These are phyloP conservation scores for Sphenopsis melanotis DNA, from an alignment of 2,797 vertebrate species.

Conservation along the genomic window DNA sequence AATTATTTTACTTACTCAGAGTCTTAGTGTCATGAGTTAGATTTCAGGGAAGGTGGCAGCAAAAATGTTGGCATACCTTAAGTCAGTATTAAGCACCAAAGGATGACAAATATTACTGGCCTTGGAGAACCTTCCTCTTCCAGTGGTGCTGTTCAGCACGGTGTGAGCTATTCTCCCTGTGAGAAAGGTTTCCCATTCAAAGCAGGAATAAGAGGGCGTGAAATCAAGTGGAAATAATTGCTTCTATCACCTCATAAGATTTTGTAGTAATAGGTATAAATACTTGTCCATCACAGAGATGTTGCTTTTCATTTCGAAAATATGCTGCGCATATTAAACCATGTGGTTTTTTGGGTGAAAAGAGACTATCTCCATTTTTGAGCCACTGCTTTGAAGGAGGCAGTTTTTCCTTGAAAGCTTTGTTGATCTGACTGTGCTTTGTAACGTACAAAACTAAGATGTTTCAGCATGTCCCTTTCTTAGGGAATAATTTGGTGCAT, in stretches of 20 bases:
- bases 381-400: neutral
- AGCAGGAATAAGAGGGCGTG: neutral
- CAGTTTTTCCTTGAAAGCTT: neutral
- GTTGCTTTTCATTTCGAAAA: neutral
- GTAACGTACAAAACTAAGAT: accelerated
- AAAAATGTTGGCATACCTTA: neutral
- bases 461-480: neutral
- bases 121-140: neutral
- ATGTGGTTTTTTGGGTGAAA: neutral
- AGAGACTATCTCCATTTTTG: neutral
- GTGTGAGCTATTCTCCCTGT: neutral
- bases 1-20: neutral
- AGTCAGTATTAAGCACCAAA: neutral
- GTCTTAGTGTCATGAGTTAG: neutral
- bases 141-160: neutral
- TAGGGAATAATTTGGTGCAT: neutral
- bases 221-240: neutral
- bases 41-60: neutral
- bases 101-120: neutral
- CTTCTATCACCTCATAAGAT: neutral
- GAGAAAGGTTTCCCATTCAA: neutral
- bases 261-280: neutral
- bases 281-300: neutral
- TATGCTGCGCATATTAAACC: neutral
- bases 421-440: neutral